Conservation (phyloP, 2,888 invertebrate genomes). For the Globia sparganii region DNA sequence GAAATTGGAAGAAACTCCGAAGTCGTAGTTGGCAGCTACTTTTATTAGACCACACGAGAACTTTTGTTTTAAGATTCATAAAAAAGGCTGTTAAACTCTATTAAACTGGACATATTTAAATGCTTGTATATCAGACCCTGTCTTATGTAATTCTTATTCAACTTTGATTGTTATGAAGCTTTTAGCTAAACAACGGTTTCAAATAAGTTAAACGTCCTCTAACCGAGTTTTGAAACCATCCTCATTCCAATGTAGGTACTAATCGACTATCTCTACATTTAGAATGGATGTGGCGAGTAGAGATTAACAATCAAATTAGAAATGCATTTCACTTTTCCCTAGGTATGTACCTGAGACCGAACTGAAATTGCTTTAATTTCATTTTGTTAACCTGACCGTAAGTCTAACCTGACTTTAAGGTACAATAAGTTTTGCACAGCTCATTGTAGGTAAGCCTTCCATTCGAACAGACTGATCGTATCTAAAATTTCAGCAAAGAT, state of each 20-base stretch:
- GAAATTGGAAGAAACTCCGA: background rate
- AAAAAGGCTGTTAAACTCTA: background rate
- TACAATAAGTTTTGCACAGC: slow-evolving; percentile 17
- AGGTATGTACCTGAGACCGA: slow-evolving; percentile 1
- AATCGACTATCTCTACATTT: slow-evolving; percentile 8
- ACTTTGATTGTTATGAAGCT: background rate
- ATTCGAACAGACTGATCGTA: slow-evolving; percentile 50
- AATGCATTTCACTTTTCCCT: slow-evolving; percentile 25
- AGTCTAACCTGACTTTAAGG: background rate
- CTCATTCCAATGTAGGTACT: background rate
- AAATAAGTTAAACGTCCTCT: background rate
- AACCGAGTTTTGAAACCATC: background rate
- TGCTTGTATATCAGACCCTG: slow-evolving; percentile 3
- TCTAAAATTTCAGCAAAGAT: slow-evolving; percentile 48
- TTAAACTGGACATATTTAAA: background rate
- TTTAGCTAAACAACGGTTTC: background rate
- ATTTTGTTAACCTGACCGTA: background rate
- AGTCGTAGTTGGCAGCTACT: background rate
- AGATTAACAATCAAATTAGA: slow-evolving; percentile 45
- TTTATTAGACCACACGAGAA: slow-evolving; percentile 11
- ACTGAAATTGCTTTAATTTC: background rate
- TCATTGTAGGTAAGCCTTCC: slow-evolving; percentile 27
- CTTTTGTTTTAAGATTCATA: slow-evolving; percentile 16
- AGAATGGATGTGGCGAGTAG: slow-evolving; percentile 22
- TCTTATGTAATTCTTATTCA: background rate